Conservation (phyloP, 2,797 vertebrate species). For the Petrocephalus schoutedeni region DNA sequence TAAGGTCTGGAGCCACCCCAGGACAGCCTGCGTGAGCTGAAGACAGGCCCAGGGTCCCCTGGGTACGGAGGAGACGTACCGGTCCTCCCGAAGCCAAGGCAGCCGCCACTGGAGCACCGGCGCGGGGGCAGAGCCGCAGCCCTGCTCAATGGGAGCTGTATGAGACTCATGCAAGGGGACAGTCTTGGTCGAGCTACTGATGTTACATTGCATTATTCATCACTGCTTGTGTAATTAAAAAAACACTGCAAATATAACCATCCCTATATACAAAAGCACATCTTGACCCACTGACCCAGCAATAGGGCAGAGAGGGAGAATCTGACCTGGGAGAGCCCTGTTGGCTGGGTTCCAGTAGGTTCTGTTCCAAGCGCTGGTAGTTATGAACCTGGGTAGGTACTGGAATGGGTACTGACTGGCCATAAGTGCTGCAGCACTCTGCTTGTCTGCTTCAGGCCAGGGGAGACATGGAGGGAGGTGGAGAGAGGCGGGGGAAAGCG, state of each 20-base stretch:
- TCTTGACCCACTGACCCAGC: neutral
- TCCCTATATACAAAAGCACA: neutral
- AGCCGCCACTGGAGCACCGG: slow-evolving; percentile 61
- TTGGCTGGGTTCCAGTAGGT: slow-evolving; percentile 72
- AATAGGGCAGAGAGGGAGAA: neutral
- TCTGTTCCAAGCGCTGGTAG: slow-evolving; percentile 87
- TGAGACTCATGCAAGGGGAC: neutral
- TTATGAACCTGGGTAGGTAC: slow-evolving; percentile 91
- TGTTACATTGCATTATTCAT: neutral
- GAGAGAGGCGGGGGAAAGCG: neutral
- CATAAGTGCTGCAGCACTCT: slow-evolving; percentile 60
- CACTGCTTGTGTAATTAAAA: neutral
- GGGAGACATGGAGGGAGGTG: slow-evolving; percentile 27
- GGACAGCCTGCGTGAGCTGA: slow-evolving; percentile 58
- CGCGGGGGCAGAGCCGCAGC: slow-evolving; percentile 52
- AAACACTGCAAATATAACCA: neutral
- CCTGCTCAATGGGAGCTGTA: slow-evolving; percentile 51
- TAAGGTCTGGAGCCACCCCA: slow-evolving; percentile 69
- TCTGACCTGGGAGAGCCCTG: slow-evolving; percentile 68
- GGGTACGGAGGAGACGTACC: slow-evolving; percentile 73
- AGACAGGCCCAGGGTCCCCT: slow-evolving; percentile 48
- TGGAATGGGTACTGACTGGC: slow-evolving; percentile 80
- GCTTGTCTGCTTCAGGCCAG: slow-evolving; percentile 53
- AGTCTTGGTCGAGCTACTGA: neutral
- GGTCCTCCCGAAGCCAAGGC: slow-evolving; percentile 54